Percentiles rank a stretch among this genome's conserved stretches.
Evolutionary conservation across 2,113 vertebrate genomes (phyloP).

Genomic region (Hippocampus mohnikei): DNA sequence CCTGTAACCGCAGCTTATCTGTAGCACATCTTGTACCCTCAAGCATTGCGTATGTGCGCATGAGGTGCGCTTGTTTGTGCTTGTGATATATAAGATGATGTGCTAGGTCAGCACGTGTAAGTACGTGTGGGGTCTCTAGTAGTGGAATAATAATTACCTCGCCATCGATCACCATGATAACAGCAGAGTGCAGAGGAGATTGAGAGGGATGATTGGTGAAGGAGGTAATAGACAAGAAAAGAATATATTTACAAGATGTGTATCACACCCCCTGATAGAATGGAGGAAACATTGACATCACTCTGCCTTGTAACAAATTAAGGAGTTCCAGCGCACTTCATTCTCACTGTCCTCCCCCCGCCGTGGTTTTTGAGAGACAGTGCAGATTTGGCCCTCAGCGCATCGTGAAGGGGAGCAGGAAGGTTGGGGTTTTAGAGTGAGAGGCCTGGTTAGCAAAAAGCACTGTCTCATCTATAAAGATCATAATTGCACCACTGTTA

Average conservation of each 20-base stretch:
- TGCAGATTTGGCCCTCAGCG: slow-evolving; percentile 47
- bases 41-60: slow-evolving; percentile 2
- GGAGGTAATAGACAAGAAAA: slow-evolving; percentile 21
- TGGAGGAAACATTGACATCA: slow-evolving; percentile 55
- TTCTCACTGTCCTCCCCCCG: slow-evolving; percentile 46
- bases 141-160: slow-evolving; percentile 68
- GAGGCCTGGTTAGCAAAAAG: slow-evolving; percentile 34
- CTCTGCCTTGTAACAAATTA: slow-evolving; percentile 56
- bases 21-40: slow-evolving; percentile 35
- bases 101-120: slow-evolving; percentile 52
- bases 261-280: slow-evolving; percentile 54
- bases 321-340: slow-evolving; percentile 47
- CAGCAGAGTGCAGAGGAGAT: slow-evolving; percentile 49
- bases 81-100: slow-evolving; percentile 42
- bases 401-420: slow-evolving; percentile 26
- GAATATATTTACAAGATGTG: slow-evolving; percentile 56
- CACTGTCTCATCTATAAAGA: slow-evolving; percentile 26
- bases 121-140: slow-evolving; percentile 36
- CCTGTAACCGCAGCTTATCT: slow-evolving; percentile 56
- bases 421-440: not conserved
- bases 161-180: slow-evolving; percentile 65
- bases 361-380: slow-evolving; percentile 59
- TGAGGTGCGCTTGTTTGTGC: slow-evolving; percentile 6
- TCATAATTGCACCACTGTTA: slow-evolving; percentile 15
- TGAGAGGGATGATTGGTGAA: slow-evolving; percentile 24